phyloP scores from a whole-genome alignment of 1,140 invertebrate species.

The Tyrophagus putrescentiae region DNA sequence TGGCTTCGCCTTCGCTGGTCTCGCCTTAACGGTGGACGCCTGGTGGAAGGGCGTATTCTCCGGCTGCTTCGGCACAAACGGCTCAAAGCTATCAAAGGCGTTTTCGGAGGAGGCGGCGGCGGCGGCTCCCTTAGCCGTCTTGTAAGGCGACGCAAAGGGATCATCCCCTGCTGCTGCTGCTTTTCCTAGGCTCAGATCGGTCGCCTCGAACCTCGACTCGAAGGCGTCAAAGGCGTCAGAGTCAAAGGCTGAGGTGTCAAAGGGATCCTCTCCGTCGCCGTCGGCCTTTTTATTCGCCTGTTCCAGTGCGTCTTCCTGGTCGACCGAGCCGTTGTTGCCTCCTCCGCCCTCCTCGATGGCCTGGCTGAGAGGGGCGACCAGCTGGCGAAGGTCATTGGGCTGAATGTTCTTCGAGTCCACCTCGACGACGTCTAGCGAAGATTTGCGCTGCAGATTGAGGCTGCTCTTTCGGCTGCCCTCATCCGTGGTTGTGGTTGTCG shows the following conservation, averaged over 20 bases:
- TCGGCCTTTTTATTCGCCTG: slow-evolving; percentile 15
- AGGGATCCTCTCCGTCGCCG: slow-evolving; percentile 23
- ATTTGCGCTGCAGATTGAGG: no score
- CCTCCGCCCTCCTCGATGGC: neutral
- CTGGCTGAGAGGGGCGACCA: neutral
- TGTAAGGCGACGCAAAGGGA: slow-evolving; percentile 45
- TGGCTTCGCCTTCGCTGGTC: neutral
- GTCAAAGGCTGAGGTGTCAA: slow-evolving; percentile 26
- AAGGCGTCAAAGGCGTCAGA: slow-evolving; percentile 32
- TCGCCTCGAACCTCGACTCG: slow-evolving; percentile 28
- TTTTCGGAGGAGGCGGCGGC: slow-evolving; percentile 19
- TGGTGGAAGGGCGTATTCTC: slow-evolving; percentile 24
- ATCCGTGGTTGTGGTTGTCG: no score
- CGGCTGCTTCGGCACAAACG: slow-evolving; percentile 23
- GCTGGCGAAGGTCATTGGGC: neutral
- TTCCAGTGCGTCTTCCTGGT: neutral
- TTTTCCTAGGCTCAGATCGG: slow-evolving; percentile 14
- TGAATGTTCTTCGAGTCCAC: neutral
- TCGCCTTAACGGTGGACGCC: neutral
- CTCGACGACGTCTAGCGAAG: neutral
- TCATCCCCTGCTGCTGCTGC: slow-evolving; percentile 37
- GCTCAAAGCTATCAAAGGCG: slow-evolving; percentile 28
- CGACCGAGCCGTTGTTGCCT: no score
- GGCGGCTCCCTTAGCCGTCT: slow-evolving; percentile 16
- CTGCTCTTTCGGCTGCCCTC: no score